Evolutionary conservation across 1,140 invertebrate species (phyloP).

Genomic region (Coboldia fuscipes): DNA sequence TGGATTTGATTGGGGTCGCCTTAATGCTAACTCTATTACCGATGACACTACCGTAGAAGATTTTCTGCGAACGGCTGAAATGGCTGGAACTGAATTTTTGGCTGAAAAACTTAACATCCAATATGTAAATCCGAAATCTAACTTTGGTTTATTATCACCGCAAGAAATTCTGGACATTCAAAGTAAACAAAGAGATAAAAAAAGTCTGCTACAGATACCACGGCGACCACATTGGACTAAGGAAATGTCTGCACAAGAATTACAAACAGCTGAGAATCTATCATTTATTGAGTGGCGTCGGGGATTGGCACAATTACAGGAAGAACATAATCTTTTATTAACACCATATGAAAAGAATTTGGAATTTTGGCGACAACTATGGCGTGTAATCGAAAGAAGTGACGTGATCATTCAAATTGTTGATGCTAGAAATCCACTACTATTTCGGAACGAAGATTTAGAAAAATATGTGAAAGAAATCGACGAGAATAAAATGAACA

Average conservation of each 20-base stretch:
- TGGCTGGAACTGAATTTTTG: constrained; percentile 84
- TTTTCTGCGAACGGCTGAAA: constrained; percentile 79
- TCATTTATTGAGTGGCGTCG: constrained; percentile 78
- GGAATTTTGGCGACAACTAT: constrained; percentile 96
- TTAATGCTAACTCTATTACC: constrained; percentile 85
- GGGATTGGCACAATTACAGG: constrained; percentile 55
- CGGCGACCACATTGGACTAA: constrained; percentile 66
- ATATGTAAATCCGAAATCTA: constrained; percentile 27
- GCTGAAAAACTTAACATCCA: constrained; percentile 71
- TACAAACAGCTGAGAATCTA: constrained; percentile 54
- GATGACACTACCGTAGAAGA: constrained; percentile 91
- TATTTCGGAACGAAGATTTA: constrained; percentile 89
- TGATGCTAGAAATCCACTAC: constrained; percentile 87
- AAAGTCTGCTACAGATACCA: constrained; percentile 49
- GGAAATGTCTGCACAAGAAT: constrained; percentile 51
- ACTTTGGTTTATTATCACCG: constrained; percentile 35
- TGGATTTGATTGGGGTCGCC: constrained; percentile 70
- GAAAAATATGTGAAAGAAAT: constrained; percentile 83
- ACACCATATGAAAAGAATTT: constrained; percentile 98
- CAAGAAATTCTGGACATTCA: constrained; percentile 36
- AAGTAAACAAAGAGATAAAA: constrained; percentile 40
- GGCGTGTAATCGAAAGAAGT: constrained; percentile 92
- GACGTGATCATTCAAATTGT: constrained; percentile 92
- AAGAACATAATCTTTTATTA: constrained; percentile 46
- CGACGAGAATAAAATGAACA: constrained; percentile 47